Evolutionary conservation across 2,113 vertebrate species (phyloP).

Genomic region (pig (Sus scrofa)): T2T-Sscrofa CM000812.6:157912501-157913000

Average conservation of each 20-base stretch:
- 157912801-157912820: neutral
- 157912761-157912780: neutral
- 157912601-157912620: neutral
- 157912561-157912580: neutral
- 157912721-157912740: rapidly evolving
- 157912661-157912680: too few species aligned
- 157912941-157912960: neutral
- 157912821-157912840: neutral
- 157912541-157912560: neutral
- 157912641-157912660: too few species aligned
- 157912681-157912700: neutral
- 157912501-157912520: rapidly evolving
- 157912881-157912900: too few species aligned
- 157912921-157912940: neutral
- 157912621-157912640: neutral
- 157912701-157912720: too few species aligned
- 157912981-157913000: too few species aligned
- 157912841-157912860: neutral
- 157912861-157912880: too few species aligned
- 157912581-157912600: neutral
- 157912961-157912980: neutral
- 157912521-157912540: neutral
- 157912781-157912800: neutral
- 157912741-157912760: rapidly evolving
- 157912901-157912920: too few species aligned